These are phyloP conservation scores for Lingula anatina DNA, from an alignment of 2,888 invertebrate species.

Conservation along the genomic window DNA sequence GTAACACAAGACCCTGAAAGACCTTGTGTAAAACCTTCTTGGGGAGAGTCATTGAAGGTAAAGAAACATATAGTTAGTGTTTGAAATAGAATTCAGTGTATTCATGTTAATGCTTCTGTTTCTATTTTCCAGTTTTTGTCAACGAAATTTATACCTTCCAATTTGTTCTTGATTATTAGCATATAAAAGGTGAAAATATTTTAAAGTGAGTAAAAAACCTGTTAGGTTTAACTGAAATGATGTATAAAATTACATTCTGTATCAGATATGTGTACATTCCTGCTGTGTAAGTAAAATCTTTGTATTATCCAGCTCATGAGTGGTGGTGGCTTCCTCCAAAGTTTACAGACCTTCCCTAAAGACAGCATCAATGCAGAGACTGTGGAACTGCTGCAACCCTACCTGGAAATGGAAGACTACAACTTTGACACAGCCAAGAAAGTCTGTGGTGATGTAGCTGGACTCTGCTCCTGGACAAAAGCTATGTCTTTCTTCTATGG, in stretches of 20 bases:
- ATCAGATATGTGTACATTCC: too few relatives aligned
- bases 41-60: slow-evolving; percentile 86
- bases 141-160: too few relatives aligned
- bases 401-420: slow-evolving; percentile 84
- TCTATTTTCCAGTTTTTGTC: too few relatives aligned
- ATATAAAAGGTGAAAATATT: too few relatives aligned
- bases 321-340: slow-evolving; percentile 71
- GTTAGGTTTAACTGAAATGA: too few relatives aligned
- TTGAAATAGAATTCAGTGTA: too few relatives aligned
- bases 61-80: too few relatives aligned
- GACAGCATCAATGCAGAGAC: slow-evolving; percentile 97
- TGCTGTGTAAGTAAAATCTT: too few relatives aligned
- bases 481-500: slow-evolving; percentile 57
- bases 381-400: slow-evolving; percentile 84
- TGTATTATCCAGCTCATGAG: slow-evolving; percentile 90
- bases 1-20: slow-evolving; percentile 67
- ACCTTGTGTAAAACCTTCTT: slow-evolving; percentile 82
- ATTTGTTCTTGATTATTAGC: too few relatives aligned
- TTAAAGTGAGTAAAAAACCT: too few relatives aligned
- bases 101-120: too few relatives aligned
- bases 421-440: slow-evolving; percentile 93
- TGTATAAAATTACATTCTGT: too few relatives aligned
- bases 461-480: slow-evolving; percentile 47
- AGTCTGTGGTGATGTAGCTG: slow-evolving; percentile 50
- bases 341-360: slow-evolving; percentile 40